Conservation (phyloP, 1,140 invertebrate genomes). For the Tachypleus tridentatus region DNA sequence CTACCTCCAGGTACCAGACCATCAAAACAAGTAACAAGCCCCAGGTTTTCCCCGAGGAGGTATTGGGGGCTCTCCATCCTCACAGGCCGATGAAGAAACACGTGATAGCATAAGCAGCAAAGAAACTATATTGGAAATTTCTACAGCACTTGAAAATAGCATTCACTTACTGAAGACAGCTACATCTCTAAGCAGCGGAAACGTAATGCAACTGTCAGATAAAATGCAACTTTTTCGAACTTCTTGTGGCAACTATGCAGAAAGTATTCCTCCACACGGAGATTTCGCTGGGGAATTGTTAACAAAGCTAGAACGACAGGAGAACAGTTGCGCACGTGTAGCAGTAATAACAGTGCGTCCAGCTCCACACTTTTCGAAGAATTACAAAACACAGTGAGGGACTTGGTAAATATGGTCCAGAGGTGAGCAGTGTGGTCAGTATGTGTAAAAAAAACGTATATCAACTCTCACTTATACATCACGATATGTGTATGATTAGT, state of each 20-base stretch:
- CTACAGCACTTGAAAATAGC: slow-evolving; percentile 22
- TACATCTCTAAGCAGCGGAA: slow-evolving; percentile 34
- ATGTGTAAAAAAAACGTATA: too few species aligned
- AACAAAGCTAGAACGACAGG: slow-evolving; percentile 62
- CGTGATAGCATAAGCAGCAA: slow-evolving; percentile 8
- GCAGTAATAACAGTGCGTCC: slow-evolving; percentile 39
- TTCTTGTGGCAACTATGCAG: slow-evolving; percentile 54
- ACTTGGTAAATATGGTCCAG: slow-evolving; percentile 65
- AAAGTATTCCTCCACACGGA: slow-evolving; percentile 60
- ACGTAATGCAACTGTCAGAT: slow-evolving; percentile 61
- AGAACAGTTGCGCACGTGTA: slow-evolving; percentile 51
- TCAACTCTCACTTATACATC: too few species aligned
- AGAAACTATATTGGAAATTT: slow-evolving; percentile 24
- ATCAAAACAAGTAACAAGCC: slow-evolving; percentile 12
- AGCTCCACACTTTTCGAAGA: slow-evolving; percentile 50
- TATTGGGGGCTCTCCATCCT: slow-evolving; percentile 13
- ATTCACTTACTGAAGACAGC: slow-evolving; percentile 16
- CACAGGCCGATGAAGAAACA: slow-evolving; percentile 8
- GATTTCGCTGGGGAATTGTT: slow-evolving; percentile 80
- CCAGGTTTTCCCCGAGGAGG: slow-evolving; percentile 10
- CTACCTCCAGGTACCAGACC: slow-evolving; percentile 11
- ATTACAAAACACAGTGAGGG: slow-evolving; percentile 63
- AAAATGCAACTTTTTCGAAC: slow-evolving; percentile 60
- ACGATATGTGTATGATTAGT: too few species aligned
- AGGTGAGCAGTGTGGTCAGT: slow-evolving; percentile 37